A percentile compares a stretch with the other conserved stretches of the same genome.
These are phyloP conservation scores for Panagrolaimus sp. DNA, from an alignment of 1,140 invertebrate genomes.

Conservation along the genomic window DNA sequence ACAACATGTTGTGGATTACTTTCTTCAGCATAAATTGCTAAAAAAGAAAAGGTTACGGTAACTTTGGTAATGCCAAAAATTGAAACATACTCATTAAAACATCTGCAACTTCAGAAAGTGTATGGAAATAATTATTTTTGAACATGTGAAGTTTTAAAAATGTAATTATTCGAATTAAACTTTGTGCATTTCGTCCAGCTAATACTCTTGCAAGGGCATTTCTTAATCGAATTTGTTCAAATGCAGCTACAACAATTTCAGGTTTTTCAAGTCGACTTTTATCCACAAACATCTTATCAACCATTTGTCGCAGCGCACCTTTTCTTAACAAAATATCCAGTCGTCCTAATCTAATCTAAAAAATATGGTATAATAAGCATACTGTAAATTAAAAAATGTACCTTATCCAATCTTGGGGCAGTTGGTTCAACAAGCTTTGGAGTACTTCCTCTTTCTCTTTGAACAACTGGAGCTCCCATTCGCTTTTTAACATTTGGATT, in stretches of 20 bases:
- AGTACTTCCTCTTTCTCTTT: constrained; percentile 8
- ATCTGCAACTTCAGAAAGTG: constrained; percentile 43
- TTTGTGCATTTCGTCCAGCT: constrained; percentile 20
- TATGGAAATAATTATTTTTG: constrained; percentile 32
- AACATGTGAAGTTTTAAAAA: constrained; percentile 38
- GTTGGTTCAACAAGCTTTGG: constrained; percentile 24
- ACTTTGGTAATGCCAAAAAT: background rate
- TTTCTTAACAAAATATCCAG: constrained; percentile 34
- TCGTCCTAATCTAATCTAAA: constrained; percentile 37
- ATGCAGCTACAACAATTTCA: constrained; percentile 37
- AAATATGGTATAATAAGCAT: constrained; percentile 17
- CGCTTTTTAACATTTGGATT: constrained; percentile 14
- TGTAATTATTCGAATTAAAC: constrained; percentile 25
- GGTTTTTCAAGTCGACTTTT: constrained; percentile 29
- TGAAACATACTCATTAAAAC: constrained; percentile 28
- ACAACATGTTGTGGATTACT: background rate
- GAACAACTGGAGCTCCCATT: constrained; percentile 6
- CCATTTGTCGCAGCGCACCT: constrained; percentile 28
- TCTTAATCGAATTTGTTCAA: constrained; percentile 41
- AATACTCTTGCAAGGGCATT: constrained; percentile 26
- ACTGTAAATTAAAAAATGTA: constrained; percentile 16
- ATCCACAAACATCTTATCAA: constrained; percentile 27
- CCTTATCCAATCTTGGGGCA: constrained; percentile 32
- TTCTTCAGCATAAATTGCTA: constrained; percentile 31
- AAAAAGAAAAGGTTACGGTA: constrained; percentile 16